phyloP scores from a whole-genome alignment of 2,113 vertebrate genomes.

The Brienomyrus brachyistius region DNA sequence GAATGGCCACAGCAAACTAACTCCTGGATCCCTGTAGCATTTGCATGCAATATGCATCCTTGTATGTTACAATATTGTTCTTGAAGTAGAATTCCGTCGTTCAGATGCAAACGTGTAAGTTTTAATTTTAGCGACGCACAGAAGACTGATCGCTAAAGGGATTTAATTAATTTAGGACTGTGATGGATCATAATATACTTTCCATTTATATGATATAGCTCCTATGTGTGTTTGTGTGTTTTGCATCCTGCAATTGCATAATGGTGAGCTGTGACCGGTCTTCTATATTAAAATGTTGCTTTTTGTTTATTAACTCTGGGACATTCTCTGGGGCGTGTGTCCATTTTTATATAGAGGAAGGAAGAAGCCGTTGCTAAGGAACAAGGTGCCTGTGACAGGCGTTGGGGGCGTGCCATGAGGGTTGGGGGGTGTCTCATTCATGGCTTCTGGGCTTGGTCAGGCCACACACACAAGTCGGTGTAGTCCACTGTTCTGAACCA shows the following conservation, averaged over 20 bases:
- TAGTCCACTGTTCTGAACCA: neutral
- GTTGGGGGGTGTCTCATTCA: neutral
- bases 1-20: neutral
- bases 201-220: neutral
- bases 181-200: neutral
- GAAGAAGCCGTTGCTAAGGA: neutral
- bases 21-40: neutral
- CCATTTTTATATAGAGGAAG: neutral
- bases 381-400: neutral
- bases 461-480: neutral
- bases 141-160: neutral
- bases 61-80: neutral
- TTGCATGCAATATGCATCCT: neutral
- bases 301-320: neutral
- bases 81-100: neutral
- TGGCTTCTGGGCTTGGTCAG: neutral
- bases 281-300: conserved; percentile 8
- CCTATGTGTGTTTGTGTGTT: neutral
- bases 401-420: neutral
- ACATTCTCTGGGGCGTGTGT: neutral
- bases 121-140: neutral
- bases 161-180: neutral
- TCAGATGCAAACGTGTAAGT: neutral
- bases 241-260: conserved; percentile 11
- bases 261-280: conserved; percentile 2